phyloP scores from a whole-genome alignment of 2,113 vertebrate genomes.

The Promerops cafer region DNA sequence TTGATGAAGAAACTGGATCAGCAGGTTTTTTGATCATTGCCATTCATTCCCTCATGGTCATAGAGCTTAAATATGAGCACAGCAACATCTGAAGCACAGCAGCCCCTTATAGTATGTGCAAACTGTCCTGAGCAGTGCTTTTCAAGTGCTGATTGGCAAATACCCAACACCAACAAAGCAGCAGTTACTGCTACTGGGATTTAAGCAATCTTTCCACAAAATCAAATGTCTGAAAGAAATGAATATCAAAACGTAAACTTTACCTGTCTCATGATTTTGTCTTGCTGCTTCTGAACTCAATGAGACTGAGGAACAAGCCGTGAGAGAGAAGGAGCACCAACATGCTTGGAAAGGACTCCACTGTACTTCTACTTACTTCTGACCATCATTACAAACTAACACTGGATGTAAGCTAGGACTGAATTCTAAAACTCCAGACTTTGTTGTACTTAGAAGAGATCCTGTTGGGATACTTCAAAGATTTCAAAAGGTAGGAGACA shows the following conservation, averaged over 20 bases:
- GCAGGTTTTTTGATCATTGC: background rate
- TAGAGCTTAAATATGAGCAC: background rate
- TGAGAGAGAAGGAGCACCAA: background rate
- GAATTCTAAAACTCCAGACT: background rate
- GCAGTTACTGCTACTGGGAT: background rate
- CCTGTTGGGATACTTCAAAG: constrained; percentile 26
- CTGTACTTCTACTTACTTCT: background rate
- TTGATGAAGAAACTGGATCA: background rate
- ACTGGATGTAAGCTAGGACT: background rate
- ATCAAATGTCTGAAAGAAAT: background rate
- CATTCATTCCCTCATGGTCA: background rate
- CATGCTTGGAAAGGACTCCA: background rate
- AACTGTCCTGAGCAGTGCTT: background rate
- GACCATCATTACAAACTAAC: background rate
- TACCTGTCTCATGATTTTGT: background rate
- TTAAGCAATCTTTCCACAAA: background rate
- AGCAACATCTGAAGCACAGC: background rate
- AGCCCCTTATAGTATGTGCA: background rate
- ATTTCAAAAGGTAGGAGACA: background rate
- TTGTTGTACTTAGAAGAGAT: background rate
- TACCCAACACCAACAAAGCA: background rate
- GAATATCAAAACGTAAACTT: background rate
- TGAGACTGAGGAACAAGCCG: background rate
- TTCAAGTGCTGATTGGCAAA: background rate
- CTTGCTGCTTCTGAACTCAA: background rate